Conservation (phyloP, 2,113 vertebrate genomes). For the Chaetodon auriga region DNA sequence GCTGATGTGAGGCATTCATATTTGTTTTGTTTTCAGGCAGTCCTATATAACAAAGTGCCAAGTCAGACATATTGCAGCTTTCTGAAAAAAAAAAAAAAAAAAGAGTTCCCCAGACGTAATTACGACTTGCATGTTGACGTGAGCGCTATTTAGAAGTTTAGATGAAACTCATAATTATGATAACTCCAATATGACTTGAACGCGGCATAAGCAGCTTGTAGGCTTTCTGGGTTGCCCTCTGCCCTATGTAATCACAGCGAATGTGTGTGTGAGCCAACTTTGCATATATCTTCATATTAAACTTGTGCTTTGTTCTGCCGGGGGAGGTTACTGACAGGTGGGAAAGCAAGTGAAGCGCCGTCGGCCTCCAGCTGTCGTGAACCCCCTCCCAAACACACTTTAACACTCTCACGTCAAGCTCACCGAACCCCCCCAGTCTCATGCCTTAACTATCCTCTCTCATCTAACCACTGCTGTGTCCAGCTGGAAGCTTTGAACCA, state of each 20-base stretch:
- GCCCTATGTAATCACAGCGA: neutral
- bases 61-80: neutral
- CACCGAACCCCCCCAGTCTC: neutral
- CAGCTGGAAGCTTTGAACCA: slow-evolving; percentile 57
- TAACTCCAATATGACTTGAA: neutral
- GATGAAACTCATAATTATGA: neutral
- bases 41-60: neutral
- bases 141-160: neutral
- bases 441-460: slow-evolving; percentile 36
- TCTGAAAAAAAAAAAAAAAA: neutral
- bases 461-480: slow-evolving; percentile 41
- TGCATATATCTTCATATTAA: slow-evolving; percentile 46
- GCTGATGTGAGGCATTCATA: neutral
- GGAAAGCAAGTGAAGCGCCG: slow-evolving; percentile 48
- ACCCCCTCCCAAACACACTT: slow-evolving; percentile 21
- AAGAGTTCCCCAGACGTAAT: neutral
- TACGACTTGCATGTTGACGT: neutral
- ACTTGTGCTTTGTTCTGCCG: slow-evolving; percentile 3
- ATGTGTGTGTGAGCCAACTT: neutral
- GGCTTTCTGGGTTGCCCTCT: slow-evolving; percentile 10
- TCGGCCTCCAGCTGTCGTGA: slow-evolving; percentile 61
- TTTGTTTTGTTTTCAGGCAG: neutral
- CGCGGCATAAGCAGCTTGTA: neutral
- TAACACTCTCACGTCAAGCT: slow-evolving; percentile 23
- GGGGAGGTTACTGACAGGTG: slow-evolving; percentile 61